phyloP scores from a whole-genome alignment of 2,113 vertebrate genomes.

The Panthera leo region DNA sequence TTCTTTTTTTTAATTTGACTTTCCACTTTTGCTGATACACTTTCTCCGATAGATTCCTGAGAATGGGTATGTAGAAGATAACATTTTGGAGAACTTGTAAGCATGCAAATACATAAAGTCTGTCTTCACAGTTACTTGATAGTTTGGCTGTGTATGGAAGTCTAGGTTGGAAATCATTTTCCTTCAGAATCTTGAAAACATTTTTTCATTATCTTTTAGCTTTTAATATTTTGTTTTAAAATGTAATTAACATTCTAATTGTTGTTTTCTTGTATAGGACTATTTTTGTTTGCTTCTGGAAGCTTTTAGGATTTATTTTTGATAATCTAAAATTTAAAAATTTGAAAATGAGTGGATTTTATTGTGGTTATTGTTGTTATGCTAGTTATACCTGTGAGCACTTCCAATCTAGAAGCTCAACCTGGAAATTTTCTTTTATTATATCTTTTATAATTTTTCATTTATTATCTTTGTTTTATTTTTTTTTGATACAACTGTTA shows the following conservation, averaged over 20 bases:
- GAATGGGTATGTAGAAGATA: not conserved
- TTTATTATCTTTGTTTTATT: not conserved
- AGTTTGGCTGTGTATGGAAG: not conserved
- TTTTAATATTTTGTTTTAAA: not conserved
- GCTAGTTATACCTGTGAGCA: not conserved
- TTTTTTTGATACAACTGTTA: not conserved
- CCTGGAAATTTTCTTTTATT: not conserved
- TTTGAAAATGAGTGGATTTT: slow-evolving; percentile 1
- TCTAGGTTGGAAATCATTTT: not conserved
- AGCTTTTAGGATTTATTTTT: not conserved
- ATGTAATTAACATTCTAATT: not conserved
- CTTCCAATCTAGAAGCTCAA: not conserved
- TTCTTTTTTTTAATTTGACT: not conserved
- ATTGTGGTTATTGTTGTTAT: not conserved
- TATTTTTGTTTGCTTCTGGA: not conserved
- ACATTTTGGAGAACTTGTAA: not conserved
- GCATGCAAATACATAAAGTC: not conserved
- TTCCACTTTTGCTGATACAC: not conserved
- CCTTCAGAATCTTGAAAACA: not conserved
- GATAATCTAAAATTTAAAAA: not conserved
- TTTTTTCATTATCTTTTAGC: not conserved
- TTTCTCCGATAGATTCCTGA: not conserved
- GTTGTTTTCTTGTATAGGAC: not conserved
- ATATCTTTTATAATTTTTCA: not conserved
- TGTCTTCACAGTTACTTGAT: not conserved